Base-by-base conservation (phyloP, 2,113 vertebrate species). In the Anser cygnoides region DNA sequence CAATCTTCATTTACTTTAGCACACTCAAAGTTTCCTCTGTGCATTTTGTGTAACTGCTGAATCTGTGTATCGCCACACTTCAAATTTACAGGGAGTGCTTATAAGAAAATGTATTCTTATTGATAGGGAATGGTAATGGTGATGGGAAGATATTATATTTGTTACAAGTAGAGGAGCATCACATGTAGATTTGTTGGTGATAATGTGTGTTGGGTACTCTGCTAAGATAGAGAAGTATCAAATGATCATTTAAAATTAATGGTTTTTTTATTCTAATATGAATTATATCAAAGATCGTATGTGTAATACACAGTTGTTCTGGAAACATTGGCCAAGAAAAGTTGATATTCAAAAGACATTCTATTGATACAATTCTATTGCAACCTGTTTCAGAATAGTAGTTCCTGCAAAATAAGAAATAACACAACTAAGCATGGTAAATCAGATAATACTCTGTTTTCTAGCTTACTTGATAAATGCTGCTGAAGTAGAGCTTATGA, bases 141-240 rank as follows among this genome's bases (percentile, higher is more conserved):
- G 13, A 37, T 28, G 55, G 10, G 41, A 71, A 84, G 41, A 31
- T 25, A 77, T 4, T 1, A 0, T 71, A 72, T 54, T 63, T 62
- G 20, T 58, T 70, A 13, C 18, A 44, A 3, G 3, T 4, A 62
- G 23, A 73, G 63, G 31, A 86, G 55, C 3, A 52, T 2, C 3
- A 50, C 12, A 26, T 9, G 17, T 41, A 41, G 9, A 62, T 1
- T 2, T 82, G 74, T 72, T 49, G 20, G 15, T 61, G 35, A 9
- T 6, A 35, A 62, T n/a, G 21, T 2, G 7, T 1, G 0, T 22
- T 84, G 39, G 1, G 7, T 84, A 43, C 3, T 17, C 25, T 76
- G n/a, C 8, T 61, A 58, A 5, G 31, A 28, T 4, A 84, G 7
- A 7, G 12, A 89, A 81, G 13, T n/a, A 33, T 46, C 33, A 33